Evolutionary conservation across 2,888 invertebrate species (phyloP).

Genomic region (Cryptus viduatorius): DNA sequence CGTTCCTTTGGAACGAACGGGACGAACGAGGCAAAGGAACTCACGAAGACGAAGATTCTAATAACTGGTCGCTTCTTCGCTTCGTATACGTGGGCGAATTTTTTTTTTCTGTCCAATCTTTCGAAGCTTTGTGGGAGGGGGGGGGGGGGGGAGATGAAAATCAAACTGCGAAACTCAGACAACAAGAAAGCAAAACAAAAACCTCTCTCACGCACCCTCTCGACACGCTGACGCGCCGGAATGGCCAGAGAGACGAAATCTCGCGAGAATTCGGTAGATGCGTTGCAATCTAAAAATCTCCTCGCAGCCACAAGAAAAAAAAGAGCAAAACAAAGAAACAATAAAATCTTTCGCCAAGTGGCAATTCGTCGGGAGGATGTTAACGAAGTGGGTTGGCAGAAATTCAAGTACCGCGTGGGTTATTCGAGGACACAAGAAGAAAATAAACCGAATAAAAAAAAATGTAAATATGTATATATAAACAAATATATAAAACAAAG

Average conservation of each 20-base stretch:
- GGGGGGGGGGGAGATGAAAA: too few relatives aligned
- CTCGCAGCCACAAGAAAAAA: neutral
- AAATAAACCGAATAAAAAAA: neutral
- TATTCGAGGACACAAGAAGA: neutral
- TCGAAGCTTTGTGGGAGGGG: too few relatives aligned
- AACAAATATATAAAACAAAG: neutral
- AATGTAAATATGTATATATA: neutral
- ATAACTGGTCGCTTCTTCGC: constrained; percentile 50
- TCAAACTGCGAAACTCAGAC: neutral
- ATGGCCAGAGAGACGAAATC: neutral
- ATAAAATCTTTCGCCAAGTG: neutral
- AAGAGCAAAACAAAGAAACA: neutral
- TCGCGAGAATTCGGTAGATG: neutral
- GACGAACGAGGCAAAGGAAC: neutral
- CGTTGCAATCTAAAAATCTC: neutral
- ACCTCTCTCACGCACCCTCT: neutral
- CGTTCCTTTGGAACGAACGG: neutral
- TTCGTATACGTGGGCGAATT: constrained; percentile 28
- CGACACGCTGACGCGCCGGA: neutral
- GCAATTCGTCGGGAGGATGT: neutral
- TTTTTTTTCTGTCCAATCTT: neutral
- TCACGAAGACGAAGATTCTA: constrained; percentile 32
- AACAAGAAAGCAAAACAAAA: neutral
- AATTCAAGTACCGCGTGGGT: constrained; percentile 4
- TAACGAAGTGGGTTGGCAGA: neutral